A percentile compares a stretch with the other conserved stretches of the same genome.
phyloP scores from a whole-genome alignment of 2,113 vertebrate species.

The Antigone vipio region DNA sequence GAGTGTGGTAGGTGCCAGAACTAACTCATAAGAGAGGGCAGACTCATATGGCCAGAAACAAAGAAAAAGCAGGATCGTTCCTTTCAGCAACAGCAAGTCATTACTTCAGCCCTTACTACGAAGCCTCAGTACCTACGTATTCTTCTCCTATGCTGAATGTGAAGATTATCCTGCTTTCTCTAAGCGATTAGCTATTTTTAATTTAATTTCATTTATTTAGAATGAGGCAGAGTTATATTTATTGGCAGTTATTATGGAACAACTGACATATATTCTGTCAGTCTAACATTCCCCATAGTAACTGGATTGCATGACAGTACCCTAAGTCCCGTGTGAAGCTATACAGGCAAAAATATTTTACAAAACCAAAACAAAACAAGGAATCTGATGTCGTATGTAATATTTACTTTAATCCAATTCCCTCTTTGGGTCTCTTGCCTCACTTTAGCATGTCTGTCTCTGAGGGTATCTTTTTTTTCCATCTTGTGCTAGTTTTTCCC shows the following conservation, averaged over 20 bases:
- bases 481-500: neutral
- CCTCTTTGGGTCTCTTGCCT: neutral
- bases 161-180: neutral
- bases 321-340: neutral
- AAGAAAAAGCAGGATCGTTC: neutral
- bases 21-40: neutral
- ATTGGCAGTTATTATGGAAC: neutral
- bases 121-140: neutral
- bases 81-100: neutral
- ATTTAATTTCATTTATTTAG: neutral
- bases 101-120: neutral
- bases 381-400: neutral
- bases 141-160: neutral
- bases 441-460: neutral
- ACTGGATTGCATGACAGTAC: neutral
- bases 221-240: neutral
- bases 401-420: neutral
- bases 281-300: neutral
- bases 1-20: neutral
- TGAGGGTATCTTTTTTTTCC: neutral
- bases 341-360: neutral
- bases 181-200: neutral
- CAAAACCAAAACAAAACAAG: neutral
- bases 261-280: neutral
- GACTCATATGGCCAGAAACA: neutral